phyloP scores from a whole-genome alignment of 2,113 vertebrate genomes.

The Zeus faber region DNA sequence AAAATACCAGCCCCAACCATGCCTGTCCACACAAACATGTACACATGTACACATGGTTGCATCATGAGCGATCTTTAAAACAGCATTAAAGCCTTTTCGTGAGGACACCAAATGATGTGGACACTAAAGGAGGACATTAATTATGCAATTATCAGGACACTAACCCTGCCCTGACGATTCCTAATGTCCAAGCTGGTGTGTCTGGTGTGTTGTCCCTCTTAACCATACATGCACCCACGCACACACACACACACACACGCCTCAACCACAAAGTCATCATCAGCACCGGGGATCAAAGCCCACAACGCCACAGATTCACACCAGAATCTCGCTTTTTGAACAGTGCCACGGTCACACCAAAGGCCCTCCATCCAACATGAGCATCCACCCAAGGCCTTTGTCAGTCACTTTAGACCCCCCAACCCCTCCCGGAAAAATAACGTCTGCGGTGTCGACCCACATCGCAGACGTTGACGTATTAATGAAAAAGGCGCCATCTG shows the following conservation, averaged over 20 bases:
- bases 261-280: constrained; percentile 34
- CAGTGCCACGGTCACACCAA: constrained; percentile 33
- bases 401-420: not conserved
- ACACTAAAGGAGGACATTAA: too few relatives aligned
- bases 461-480: constrained; percentile 10
- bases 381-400: not conserved
- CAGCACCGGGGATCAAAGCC: constrained; percentile 45
- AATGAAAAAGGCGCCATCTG: constrained; percentile 22
- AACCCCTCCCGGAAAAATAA: not conserved
- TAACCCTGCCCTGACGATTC: too few relatives aligned
- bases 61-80: too few relatives aligned
- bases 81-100: too few relatives aligned
- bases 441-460: constrained; percentile 1
- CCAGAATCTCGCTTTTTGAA: constrained; percentile 32
- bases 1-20: not conserved
- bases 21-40: not conserved
- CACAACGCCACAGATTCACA: constrained; percentile 42
- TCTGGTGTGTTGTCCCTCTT: too few relatives aligned
- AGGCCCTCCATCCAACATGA: not conserved
- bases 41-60: not conserved
- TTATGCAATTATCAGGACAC: too few relatives aligned
- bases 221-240: not conserved
- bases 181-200: too few relatives aligned
- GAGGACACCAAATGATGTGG: too few relatives aligned
- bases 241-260: constrained; percentile 8